Evolutionary conservation across 2,113 vertebrate species (phyloP), one percentile per base, ranked within the genome.

Genomic region (Anhinga rufa): DNA sequence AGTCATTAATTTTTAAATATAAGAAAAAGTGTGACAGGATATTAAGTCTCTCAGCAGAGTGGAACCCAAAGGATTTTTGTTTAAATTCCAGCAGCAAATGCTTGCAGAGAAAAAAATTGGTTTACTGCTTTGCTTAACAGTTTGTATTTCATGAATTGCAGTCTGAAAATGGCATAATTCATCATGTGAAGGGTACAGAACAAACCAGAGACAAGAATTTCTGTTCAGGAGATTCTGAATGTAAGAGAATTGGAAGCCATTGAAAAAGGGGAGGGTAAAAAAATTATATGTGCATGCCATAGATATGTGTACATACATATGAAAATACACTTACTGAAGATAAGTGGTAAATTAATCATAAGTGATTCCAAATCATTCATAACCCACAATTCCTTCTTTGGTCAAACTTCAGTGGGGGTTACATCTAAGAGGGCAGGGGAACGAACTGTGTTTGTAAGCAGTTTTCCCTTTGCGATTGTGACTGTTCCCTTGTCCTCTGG

Each of bases 1-100:
- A 95, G 90, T 74, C 22, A 93, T 95, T 95, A 81, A 89, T 93
- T 96, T 94, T 94, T 94, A 92, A 96, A 94, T 72, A 60, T 22
- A 72, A 46, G 42, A 72, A 86, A 64, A 88, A 83, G 34, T 75
- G 60, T 78, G 90, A 64, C 48, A 86, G 51, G 38, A 12, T 86
- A 94, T 93, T 70, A 66, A 90, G 88, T 65, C 32, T 90, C 51
- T 70, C 68, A 81, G 61, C 49, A 61, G 48, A 71, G 44, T 16
- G 22, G 49, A 93, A 77, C 70, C 24, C 86, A 89, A 82, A 88
- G 48, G 78, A 91, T 38, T 95, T 94, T 83, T 90, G 48, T 89
- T 96, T 89, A n/a, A 96, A 92, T 97, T 89, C 74, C n/a, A 84
- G 44, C 31, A 79, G 61, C 61, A 95, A 91, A 92, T 91, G 40